Conservation (phyloP, 2,888 invertebrate genomes). For the Drosophila stalkeri region DNA sequence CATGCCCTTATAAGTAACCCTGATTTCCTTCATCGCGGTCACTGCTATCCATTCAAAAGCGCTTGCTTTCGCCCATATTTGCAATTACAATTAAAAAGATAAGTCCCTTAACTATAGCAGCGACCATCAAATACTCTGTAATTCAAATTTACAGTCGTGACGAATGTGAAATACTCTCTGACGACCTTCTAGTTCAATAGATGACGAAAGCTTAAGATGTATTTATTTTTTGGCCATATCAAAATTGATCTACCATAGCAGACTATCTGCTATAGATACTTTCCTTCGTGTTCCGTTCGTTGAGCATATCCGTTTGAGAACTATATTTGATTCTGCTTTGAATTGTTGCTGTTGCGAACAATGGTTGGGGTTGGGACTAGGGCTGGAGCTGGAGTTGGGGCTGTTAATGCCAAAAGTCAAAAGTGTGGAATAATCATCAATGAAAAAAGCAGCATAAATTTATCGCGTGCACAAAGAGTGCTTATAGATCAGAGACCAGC, state of each 20-base stretch:
- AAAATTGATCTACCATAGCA: background rate
- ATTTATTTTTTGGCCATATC: background rate
- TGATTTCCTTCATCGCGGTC: constrained; percentile 53
- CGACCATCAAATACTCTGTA: background rate
- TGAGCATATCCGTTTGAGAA: constrained; percentile 10
- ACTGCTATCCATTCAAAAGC: constrained; percentile 61
- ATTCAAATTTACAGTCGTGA: background rate
- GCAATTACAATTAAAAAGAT: constrained; percentile 67
- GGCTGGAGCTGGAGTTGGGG: constrained; percentile 9
- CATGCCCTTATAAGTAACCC: constrained; percentile 69
- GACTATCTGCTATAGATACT: background rate
- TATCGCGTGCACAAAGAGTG: constrained; percentile 54
- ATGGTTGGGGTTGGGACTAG: background rate
- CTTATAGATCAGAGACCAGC: constrained; percentile 12
- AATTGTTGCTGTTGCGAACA: constrained; percentile 13
- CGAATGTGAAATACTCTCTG: background rate
- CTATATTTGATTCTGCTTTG: constrained; percentile 27
- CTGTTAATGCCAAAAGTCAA: constrained; percentile 76
- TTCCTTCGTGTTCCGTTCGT: background rate
- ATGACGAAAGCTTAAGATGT: background rate
- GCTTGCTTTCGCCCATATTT: constrained; percentile 72
- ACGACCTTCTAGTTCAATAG: no score
- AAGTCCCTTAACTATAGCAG: background rate
- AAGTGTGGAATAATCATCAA: constrained; percentile 81
- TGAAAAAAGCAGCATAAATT: constrained; percentile 73